Percentiles rank a stretch among this genome's conserved stretches.
Conservation (phyloP, 2,113 vertebrate genomes). For the Aegithalos caudatus region DNA sequence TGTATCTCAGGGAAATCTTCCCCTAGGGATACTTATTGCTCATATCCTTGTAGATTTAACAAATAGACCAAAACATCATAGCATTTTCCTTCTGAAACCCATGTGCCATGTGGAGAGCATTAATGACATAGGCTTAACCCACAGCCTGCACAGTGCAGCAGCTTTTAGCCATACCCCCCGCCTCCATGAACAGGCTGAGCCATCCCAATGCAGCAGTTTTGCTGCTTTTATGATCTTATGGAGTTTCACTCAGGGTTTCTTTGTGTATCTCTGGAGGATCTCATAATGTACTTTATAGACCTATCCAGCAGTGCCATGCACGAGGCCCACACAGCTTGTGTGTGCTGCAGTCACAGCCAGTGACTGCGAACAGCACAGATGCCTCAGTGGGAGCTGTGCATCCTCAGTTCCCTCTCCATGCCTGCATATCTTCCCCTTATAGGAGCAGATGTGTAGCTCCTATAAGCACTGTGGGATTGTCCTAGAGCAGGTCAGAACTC, state of each 20-base stretch:
- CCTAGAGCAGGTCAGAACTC: not conserved
- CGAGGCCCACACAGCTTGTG: not conserved
- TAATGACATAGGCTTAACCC: not conserved
- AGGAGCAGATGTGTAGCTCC: not conserved
- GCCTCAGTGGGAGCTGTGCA: not conserved
- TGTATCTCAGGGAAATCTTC: not conserved
- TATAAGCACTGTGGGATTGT: not conserved
- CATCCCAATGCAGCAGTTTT: fast-evolving
- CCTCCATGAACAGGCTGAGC: not conserved
- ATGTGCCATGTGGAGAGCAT: fast-evolving
- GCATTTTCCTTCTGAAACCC: not conserved
- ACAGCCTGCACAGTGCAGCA: not conserved
- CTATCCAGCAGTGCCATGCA: not conserved
- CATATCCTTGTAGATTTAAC: not conserved
- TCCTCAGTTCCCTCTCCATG: not conserved
- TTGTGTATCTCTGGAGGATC: not conserved
- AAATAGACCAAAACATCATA: not conserved
- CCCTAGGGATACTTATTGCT: not conserved
- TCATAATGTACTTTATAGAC: not conserved
- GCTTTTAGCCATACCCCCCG: not conserved
- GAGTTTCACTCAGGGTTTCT: not conserved
- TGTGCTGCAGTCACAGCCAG: not conserved
- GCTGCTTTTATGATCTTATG: not conserved
- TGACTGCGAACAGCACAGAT: fast-evolving
- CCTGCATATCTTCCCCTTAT: fast-evolving